These are phyloP conservation scores for rabbit (Oryctolagus cuniculus) DNA, from an alignment of 2,113 vertebrate species.

Conservation along the genomic window mOryCun1.1 NC_091440.1:118415501-118416000, in stretches of 20 bases:
- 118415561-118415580: background rate
- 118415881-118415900: background rate
- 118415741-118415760: background rate
- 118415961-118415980: background rate
- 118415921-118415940: constrained; percentile 12
- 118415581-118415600: background rate
- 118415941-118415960: background rate
- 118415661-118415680: background rate
- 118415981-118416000: background rate
- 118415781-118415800: constrained; percentile 30
- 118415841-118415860: constrained; percentile 17
- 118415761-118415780: constrained; percentile 58
- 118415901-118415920: constrained; percentile 43
- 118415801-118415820: background rate
- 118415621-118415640: background rate
- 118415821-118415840: constrained; percentile 28
- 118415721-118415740: background rate
- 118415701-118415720: constrained; percentile 53
- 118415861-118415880: constrained; percentile 29
- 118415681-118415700: constrained; percentile 33
- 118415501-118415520: background rate
- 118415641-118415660: constrained; percentile 36
- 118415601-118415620: background rate
- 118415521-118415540: constrained; percentile 49
- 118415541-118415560: constrained; percentile 22